A percentile compares a stretch with the other conserved stretches of the same genome.
These are phyloP conservation scores for Griposia aprilina DNA, from an alignment of 2,888 invertebrate species.

Conservation along the genomic window DNA sequence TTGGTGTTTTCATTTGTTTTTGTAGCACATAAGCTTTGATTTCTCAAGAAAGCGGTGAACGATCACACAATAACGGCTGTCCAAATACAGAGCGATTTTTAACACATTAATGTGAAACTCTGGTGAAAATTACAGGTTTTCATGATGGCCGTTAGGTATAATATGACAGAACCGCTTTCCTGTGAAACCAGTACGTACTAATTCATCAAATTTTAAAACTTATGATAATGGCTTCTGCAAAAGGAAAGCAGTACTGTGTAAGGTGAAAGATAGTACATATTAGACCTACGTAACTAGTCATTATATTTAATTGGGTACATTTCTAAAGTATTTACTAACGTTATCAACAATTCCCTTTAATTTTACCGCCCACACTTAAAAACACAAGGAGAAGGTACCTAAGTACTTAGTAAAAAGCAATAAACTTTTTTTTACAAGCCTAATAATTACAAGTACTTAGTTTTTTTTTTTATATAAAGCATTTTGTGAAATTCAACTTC, in stretches of 20 bases:
- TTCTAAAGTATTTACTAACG: constrained; percentile 4
- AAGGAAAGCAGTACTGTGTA: background rate
- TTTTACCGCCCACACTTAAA: constrained; percentile 20
- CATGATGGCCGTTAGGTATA: too few species aligned
- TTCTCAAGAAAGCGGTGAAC: too few species aligned
- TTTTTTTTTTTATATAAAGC: background rate
- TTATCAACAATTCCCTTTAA: constrained; percentile 11
- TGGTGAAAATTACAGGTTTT: too few species aligned
- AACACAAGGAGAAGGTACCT: background rate
- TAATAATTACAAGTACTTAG: constrained; percentile 6
- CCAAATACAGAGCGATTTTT: too few species aligned
- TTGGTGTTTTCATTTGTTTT: too few species aligned
- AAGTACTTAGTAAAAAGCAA: background rate
- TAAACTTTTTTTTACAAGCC: constrained; percentile 8
- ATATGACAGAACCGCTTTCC: too few species aligned
- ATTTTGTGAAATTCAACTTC: constrained; percentile 4
- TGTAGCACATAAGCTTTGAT: too few species aligned
- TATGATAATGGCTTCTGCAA: background rate
- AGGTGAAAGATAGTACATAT: background rate
- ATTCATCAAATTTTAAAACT: background rate
- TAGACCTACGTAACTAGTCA: constrained; percentile 13
- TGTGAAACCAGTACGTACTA: too few species aligned
- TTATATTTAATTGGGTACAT: background rate
- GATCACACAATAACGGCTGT: too few species aligned
- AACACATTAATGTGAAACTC: too few species aligned